A percentile compares a stretch with the other conserved stretches of the same genome.
Evolutionary conservation across 2,113 vertebrate species (phyloP).

Genomic region (Saccopteryx leptura): DNA sequence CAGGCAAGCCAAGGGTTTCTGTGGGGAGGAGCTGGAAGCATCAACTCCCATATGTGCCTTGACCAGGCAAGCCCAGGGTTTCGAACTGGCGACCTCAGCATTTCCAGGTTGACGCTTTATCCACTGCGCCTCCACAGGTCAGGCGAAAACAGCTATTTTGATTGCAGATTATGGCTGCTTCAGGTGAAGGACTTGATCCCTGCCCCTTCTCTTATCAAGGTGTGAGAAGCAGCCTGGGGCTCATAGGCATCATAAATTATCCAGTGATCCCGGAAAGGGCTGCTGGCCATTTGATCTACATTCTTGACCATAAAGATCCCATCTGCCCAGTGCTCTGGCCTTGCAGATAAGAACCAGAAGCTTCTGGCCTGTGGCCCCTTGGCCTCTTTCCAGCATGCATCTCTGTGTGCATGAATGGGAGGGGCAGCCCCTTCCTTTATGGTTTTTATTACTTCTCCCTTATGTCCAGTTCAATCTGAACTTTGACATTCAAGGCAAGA

Average conservation of each 20-base stretch:
- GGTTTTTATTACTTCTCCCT: not conserved
- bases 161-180: not conserved
- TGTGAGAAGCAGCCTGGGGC: not conserved
- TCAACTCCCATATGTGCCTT: too few relatives aligned
- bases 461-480: not conserved
- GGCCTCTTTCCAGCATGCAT: not conserved
- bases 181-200: not conserved
- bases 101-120: too few relatives aligned
- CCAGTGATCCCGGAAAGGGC: fast-evolving
- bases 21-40: too few relatives aligned
- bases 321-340: not conserved
- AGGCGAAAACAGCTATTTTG: not conserved
- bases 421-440: not conserved
- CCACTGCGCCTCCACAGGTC: too few relatives aligned
- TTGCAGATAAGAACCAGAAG: conserved; percentile 13
- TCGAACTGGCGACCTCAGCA: too few relatives aligned
- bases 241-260: too few relatives aligned
- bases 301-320: not conserved
- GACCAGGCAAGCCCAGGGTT: too few relatives aligned
- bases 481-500: not conserved
- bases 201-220: not conserved
- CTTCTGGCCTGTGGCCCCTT: not conserved
- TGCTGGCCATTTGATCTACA: not conserved
- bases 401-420: not conserved
- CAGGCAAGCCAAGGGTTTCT: too few relatives aligned